A percentile compares a stretch with the other conserved stretches of the same genome.
Evolutionary conservation across 2,113 vertebrate genomes (phyloP).

Genomic region (Apaloderma vittatum): DNA sequence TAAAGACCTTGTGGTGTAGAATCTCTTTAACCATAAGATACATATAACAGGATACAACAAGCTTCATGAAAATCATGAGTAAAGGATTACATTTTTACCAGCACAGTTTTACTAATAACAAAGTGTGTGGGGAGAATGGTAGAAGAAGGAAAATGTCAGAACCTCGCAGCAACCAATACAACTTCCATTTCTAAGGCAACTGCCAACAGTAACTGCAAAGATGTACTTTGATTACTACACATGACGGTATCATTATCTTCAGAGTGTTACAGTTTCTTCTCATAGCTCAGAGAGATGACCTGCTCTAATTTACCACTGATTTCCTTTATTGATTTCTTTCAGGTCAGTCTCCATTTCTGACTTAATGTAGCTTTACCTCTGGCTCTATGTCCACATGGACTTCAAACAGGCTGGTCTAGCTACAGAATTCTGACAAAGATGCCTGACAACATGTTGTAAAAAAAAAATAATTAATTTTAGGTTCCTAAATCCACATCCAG

Average conservation of each 20-base stretch:
- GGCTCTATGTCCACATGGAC: background rate
- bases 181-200: background rate
- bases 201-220: background rate
- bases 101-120: background rate
- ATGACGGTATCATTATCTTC: background rate
- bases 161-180: background rate
- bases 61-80: background rate
- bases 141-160: background rate
- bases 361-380: background rate
- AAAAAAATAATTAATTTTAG: background rate
- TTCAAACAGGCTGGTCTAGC: background rate
- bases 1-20: background rate
- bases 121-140: accelerated
- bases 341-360: background rate
- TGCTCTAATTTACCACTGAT: background rate
- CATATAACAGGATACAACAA: background rate
- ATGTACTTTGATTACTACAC: background rate
- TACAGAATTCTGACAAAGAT: background rate
- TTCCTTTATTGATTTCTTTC: background rate
- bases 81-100: background rate
- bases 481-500: background rate
- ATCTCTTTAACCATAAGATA: background rate
- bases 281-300: background rate
- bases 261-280: background rate
- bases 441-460: background rate